Conservation (phyloP, 1,140 invertebrate species). For the Apis florea region DNA sequence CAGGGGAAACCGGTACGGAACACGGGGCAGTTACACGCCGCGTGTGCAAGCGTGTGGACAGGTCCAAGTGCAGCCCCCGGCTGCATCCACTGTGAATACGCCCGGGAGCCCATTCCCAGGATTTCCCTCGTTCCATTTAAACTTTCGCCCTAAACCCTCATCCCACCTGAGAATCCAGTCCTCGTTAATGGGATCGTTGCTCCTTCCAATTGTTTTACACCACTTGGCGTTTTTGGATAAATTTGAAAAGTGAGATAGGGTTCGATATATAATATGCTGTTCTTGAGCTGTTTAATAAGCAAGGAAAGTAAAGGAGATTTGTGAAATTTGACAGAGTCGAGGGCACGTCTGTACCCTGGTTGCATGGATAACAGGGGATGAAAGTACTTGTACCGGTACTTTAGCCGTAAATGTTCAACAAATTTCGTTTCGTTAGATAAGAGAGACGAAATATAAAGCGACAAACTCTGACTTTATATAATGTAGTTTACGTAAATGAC, state of each 20-base stretch:
- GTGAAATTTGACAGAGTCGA: constrained; percentile 25
- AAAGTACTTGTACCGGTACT: not conserved
- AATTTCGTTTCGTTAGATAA: too few relatives aligned
- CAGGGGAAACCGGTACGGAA: constrained; percentile 60
- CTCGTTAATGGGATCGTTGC: not conserved
- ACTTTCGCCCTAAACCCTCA: not conserved
- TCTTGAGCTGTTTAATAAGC: too few relatives aligned
- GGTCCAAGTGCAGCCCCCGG: constrained; percentile 51
- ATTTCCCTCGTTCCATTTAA: not conserved
- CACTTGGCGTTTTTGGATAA: too few relatives aligned
- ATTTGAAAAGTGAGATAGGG: too few relatives aligned
- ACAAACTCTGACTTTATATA: too few relatives aligned
- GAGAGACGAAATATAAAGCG: too few relatives aligned
- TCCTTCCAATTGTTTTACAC: too few relatives aligned
- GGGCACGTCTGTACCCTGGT: constrained; percentile 52
- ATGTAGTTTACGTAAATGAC: too few relatives aligned
- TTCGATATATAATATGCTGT: too few relatives aligned
- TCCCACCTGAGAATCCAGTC: not conserved
- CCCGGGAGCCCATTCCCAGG: constrained; percentile 47
- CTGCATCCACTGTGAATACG: constrained; percentile 57
- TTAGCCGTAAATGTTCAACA: too few relatives aligned
- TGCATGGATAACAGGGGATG: constrained; percentile 36
- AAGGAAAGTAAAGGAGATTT: too few relatives aligned
- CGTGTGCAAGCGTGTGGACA: constrained; percentile 52
- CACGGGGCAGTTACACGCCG: constrained; percentile 34